Conservation (phyloP, 2,888 invertebrate species). For the Hoplodrina blanda region DNA sequence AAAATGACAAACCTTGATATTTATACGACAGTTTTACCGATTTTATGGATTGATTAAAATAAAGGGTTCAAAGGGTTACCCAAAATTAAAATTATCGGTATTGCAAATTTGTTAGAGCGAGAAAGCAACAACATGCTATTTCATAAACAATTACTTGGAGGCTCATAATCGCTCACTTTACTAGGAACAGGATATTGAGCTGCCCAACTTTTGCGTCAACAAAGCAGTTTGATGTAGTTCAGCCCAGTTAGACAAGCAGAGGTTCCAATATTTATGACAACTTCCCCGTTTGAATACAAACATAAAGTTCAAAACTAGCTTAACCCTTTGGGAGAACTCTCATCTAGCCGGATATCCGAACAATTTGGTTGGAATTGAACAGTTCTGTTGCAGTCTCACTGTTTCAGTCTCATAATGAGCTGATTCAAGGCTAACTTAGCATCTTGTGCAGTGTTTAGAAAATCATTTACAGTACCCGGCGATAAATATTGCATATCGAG, state of each 20-base stretch:
- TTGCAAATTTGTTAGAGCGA: constrained; percentile 10
- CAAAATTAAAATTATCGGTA: constrained; percentile 7
- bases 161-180: constrained; percentile 75
- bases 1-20: not conserved
- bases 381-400: constrained; percentile 69
- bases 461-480: no score
- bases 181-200: constrained; percentile 80
- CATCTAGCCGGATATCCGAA: constrained; percentile 81
- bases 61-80: not conserved
- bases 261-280: constrained; percentile 86
- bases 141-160: constrained; percentile 73
- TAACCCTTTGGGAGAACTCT: constrained; percentile 81
- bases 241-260: constrained; percentile 81
- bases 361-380: constrained; percentile 81
- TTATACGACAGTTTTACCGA: not conserved
- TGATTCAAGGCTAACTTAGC: not conserved
- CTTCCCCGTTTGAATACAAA: constrained; percentile 82
- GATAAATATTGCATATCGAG: no score
- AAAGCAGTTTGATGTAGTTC: constrained; percentile 85
- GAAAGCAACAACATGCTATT: constrained; percentile 57
- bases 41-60: not conserved
- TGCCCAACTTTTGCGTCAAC: constrained; percentile 81
- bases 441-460: constrained; percentile 4
- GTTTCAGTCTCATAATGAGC: constrained; percentile 44
- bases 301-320: constrained; percentile 85